Percentiles rank a stretch among this genome's conserved stretches.
phyloP scores from a whole-genome alignment of 2,797 vertebrate genomes.

The Rhynchonycteris naso region DNA sequence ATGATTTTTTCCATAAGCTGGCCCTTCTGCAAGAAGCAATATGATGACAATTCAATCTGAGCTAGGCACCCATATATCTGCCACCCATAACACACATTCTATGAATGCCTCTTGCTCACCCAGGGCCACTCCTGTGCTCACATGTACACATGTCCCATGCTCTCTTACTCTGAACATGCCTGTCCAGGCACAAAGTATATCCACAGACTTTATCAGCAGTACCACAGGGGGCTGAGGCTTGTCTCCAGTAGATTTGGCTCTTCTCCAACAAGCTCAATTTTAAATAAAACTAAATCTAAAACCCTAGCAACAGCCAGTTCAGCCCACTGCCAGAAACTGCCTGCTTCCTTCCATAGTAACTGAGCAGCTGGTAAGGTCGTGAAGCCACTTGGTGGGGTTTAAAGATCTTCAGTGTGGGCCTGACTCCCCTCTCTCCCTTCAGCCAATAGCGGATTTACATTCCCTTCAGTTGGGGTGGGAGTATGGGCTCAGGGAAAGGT shows the following conservation, averaged over 20 bases:
- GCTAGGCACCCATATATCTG: not conserved
- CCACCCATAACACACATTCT: not conserved
- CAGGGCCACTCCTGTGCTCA: not conserved
- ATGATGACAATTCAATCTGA: not conserved
- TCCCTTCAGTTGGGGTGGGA: not conserved
- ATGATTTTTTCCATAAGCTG: not conserved
- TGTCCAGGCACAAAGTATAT: not conserved
- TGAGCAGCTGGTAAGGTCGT: constrained; percentile 54
- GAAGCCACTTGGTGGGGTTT: not conserved
- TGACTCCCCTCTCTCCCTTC: not conserved
- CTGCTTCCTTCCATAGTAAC: constrained; percentile 59
- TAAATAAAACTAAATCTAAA: constrained; percentile 66
- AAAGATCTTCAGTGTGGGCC: constrained; percentile 9
- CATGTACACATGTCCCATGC: rapidly evolving
- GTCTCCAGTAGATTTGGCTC: constrained; percentile 51
- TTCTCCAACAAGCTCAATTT: constrained; percentile 67
- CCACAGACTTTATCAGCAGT: constrained; percentile 57
- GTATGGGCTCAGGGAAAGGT: constrained; percentile 2
- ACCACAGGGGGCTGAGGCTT: not conserved
- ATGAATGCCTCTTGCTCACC: not conserved
- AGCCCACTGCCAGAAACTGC: constrained; percentile 55
- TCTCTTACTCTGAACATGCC: not conserved
- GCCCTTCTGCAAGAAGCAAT: not conserved
- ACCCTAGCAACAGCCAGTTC: constrained; percentile 60
- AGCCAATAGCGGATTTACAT: constrained; percentile 34